These are phyloP conservation scores for Rhea pennata DNA, from an alignment of 2,113 vertebrate species.

Conservation along the genomic window DNA sequence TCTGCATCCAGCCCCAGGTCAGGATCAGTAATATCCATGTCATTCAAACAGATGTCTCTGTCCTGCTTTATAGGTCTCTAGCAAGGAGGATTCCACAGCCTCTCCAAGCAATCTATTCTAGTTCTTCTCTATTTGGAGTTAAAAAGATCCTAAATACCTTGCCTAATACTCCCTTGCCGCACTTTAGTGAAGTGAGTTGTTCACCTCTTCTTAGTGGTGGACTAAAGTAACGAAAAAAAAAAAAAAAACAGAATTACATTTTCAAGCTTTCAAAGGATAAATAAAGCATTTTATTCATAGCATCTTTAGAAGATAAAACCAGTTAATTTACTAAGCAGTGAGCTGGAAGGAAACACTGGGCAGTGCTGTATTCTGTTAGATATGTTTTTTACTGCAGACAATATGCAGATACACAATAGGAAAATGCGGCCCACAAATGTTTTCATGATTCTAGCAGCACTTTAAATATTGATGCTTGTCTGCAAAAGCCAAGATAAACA, in stretches of 20 bases:
- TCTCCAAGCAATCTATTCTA: background rate
- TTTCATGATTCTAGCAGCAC: background rate
- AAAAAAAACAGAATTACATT: background rate
- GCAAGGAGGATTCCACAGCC: background rate
- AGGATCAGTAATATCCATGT: background rate
- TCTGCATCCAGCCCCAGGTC: background rate
- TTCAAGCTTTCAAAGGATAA: background rate
- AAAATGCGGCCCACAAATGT: background rate
- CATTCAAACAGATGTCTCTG: background rate
- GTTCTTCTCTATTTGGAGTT: background rate
- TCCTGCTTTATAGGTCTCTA: background rate
- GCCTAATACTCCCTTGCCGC: background rate
- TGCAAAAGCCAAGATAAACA: conserved; percentile 2
- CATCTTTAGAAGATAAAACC: background rate
- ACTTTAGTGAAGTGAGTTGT: background rate
- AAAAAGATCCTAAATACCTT: background rate
- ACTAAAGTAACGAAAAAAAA: background rate
- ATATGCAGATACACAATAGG: background rate
- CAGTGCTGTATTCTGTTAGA: background rate
- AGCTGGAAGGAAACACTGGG: background rate
- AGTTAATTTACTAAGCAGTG: background rate
- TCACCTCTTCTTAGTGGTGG: background rate
- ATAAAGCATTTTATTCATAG: background rate
- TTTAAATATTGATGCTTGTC: background rate
- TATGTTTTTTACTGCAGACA: background rate